Base-by-base conservation (phyloP, 2,797 vertebrate genomes). In the Manis javanica region DNA sequence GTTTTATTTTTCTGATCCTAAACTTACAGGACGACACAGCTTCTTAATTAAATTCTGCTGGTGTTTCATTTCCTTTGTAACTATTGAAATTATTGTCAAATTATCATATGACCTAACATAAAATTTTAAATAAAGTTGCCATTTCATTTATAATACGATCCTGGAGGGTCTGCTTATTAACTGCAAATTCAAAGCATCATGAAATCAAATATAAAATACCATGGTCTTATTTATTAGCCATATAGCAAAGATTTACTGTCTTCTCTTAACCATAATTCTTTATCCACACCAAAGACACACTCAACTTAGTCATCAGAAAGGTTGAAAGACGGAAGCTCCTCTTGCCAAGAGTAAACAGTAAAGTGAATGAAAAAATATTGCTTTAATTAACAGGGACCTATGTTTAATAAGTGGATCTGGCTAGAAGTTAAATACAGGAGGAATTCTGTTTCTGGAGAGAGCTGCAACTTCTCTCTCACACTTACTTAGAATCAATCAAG, bases 241-340 rank as follows among this genome's bases (percentile, higher is more conserved):
- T 66, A 63, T 23, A 87, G 46, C 51, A 68, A 94, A 94, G 77
- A 93, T 66, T 69, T 82, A 87, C 61, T 42, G n/a, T 13, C 51
- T 94, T 87, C 31, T 87, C 63, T 85, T 90, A 82, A 57, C 61
- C 19, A 31, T 72, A 75, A 59, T 96, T 94, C 96, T 90, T 97
- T 79, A 96, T 81, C 57, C 79, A 93, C 95, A 97, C 79, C 86
- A 89, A 94, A 87, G 93, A 87, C 57, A 87, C 31, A 15, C 85
- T 95, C 46, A 75, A 37, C 86, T 95, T 96, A 95, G 86, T 93
- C 95, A 96, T 94, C 87, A 93, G 87, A 96, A 97, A 96, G 24
- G 10, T 83, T 94, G 87, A 91, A 97, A 87, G 69, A 91, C 0
- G 0, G 82, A 95, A 93, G 59, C 23, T 90, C 68, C 23, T 69